These are phyloP conservation scores for Plagodis dolabraria DNA, from an alignment of 2,888 invertebrate species.

Conservation along the genomic window DNA sequence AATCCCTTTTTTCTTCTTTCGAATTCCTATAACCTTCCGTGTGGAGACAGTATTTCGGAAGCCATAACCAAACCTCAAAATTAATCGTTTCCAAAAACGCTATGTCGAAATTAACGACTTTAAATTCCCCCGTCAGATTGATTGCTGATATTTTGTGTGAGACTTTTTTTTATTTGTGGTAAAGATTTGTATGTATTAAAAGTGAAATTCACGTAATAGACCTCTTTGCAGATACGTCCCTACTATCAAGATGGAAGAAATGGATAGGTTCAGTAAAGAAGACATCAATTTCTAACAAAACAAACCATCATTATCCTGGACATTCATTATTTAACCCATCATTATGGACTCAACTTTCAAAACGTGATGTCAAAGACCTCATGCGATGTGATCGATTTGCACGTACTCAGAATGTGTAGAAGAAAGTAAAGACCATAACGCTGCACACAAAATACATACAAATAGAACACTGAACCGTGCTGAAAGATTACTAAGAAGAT, in stretches of 20 bases:
- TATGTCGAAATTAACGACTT: constrained; percentile 21
- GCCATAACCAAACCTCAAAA: constrained; percentile 17
- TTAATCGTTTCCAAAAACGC: constrained; percentile 14
- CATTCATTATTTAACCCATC: no score
- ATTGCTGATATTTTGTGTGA: no score
- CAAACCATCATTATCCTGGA: no score
- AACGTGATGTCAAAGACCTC: constrained; percentile 21
- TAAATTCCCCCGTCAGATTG: background rate
- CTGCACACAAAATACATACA: background rate
- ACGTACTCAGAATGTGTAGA: constrained; percentile 9
- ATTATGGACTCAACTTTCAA: constrained; percentile 12
- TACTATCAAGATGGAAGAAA: no score
- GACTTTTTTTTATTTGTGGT: no score
- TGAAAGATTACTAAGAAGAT: no score
- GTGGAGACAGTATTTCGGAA: constrained; percentile 13
- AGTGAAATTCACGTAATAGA: no score
- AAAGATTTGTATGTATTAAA: no score
- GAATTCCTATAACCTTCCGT: constrained; percentile 1
- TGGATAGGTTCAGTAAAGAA: no score
- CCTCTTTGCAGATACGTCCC: no score
- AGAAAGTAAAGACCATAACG: background rate
- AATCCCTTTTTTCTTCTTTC: no score
- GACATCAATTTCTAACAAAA: no score
- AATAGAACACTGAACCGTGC: background rate
- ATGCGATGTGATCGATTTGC: constrained; percentile 8